A percentile compares a stretch with the other conserved stretches of the same genome.
These are phyloP conservation scores for Batillaria attramentaria DNA, from an alignment of 1,140 invertebrate genomes.

Conservation along the genomic window DNA sequence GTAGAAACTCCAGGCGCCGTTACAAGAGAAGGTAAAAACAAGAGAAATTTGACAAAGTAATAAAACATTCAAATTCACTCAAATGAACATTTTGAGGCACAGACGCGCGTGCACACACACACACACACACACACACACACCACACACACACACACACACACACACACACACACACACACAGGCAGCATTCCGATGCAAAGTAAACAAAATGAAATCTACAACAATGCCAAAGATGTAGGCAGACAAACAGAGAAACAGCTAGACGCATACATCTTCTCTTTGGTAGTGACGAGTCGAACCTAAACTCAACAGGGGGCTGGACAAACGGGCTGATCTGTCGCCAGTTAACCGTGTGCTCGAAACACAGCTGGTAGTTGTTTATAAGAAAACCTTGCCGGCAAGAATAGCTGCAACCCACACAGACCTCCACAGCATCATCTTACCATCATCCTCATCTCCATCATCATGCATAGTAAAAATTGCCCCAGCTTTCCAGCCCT, in stretches of 20 bases:
- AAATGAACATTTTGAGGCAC: too few relatives aligned
- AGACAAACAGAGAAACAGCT: background rate
- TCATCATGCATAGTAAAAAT: too few relatives aligned
- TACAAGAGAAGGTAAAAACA: too few relatives aligned
- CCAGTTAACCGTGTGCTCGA: constrained; percentile 95
- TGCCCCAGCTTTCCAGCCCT: too few relatives aligned
- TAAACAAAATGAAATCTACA: background rate
- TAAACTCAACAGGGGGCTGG: constrained; percentile 43
- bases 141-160: too few relatives aligned
- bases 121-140: too few relatives aligned
- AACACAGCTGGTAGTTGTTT: constrained; percentile 96
- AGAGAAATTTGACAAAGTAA: too few relatives aligned
- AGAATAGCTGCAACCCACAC: constrained; percentile 81
- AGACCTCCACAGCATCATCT: too few relatives aligned
- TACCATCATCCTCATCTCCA: too few relatives aligned
- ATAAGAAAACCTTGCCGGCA: constrained; percentile 83
- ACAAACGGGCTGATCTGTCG: constrained; percentile 81
- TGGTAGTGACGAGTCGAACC: constrained; percentile 20
- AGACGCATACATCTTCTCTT: background rate
- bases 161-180: background rate
- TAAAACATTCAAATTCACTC: too few relatives aligned
- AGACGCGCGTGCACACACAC: background rate
- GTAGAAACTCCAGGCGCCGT: too few relatives aligned
- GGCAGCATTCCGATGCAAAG: background rate
- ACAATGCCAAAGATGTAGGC: background rate